phyloP scores from a whole-genome alignment of 2,888 invertebrate species.

The Amblyjoppa fuscipennis region DNA sequence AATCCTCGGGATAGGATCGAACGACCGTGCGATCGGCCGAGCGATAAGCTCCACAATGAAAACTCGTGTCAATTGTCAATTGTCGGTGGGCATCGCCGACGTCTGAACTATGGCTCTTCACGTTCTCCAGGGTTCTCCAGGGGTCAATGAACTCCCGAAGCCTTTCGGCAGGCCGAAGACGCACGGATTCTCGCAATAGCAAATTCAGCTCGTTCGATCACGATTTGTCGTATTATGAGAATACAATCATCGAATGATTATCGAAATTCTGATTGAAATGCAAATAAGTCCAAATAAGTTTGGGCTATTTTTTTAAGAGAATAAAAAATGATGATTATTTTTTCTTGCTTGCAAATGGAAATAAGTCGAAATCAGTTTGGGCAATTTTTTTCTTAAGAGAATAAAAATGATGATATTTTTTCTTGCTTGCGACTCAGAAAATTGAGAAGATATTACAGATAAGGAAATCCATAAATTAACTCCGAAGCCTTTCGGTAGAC shows the following conservation, averaged over 20 bases:
- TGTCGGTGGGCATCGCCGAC: not conserved
- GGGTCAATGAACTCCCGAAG: slow-evolving; percentile 9
- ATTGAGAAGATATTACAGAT: too few relatives aligned
- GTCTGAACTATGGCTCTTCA: not conserved
- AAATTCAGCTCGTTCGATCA: not conserved
- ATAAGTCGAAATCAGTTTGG: too few relatives aligned
- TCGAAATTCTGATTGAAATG: not conserved
- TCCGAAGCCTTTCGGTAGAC: not conserved
- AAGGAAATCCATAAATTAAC: too few relatives aligned
- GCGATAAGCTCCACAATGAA: slow-evolving; percentile 25
- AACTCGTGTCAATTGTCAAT: slow-evolving; percentile 12
- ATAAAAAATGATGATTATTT: too few relatives aligned
- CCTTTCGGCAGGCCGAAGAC: not conserved
- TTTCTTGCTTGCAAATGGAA: too few relatives aligned
- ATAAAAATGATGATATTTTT: too few relatives aligned
- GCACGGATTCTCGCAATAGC: not conserved
- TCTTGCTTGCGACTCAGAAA: too few relatives aligned
- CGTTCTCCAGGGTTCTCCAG: not conserved
- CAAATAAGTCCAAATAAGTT: too few relatives aligned
- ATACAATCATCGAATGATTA: too few relatives aligned
- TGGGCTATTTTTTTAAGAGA: too few relatives aligned
- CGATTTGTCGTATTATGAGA: not conserved
- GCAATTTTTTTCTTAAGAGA: too few relatives aligned
- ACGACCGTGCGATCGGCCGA: slow-evolving; percentile 7
- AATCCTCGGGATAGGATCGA: slow-evolving; percentile 17